phyloP scores from a whole-genome alignment of 1,140 invertebrate species.

The Apis florea region DNA sequence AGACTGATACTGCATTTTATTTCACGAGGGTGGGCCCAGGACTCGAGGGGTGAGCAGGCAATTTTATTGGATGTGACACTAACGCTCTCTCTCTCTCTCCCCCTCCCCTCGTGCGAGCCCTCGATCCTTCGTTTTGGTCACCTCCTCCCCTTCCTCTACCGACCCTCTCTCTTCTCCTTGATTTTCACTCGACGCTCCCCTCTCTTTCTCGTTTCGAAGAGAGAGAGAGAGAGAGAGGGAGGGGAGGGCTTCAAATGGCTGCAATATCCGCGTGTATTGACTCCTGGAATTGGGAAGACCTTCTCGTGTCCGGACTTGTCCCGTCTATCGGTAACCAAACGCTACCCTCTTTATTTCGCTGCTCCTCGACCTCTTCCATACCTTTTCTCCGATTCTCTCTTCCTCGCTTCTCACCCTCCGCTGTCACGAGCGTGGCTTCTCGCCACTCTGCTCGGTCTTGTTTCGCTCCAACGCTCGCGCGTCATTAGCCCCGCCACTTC shows the following conservation, averaged over 20 bases:
- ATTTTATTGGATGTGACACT: constrained; percentile 75
- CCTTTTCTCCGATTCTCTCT: neutral
- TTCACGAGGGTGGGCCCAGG: constrained; percentile 51
- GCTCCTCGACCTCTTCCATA: neutral
- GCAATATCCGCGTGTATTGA: constrained; percentile 77
- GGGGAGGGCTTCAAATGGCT: constrained; percentile 73
- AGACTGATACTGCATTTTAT: constrained; percentile 71
- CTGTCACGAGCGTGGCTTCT: constrained; percentile 20
- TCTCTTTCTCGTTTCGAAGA: neutral
- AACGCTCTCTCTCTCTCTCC: constrained; percentile 56
- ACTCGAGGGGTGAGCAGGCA: constrained; percentile 57
- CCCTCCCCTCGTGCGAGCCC: constrained; percentile 44
- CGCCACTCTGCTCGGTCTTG: neutral
- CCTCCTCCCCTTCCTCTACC: neutral
- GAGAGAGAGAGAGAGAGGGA: neutral
- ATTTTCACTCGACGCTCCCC: no score
- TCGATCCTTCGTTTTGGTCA: constrained; percentile 51
- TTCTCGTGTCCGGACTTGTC: constrained; percentile 63
- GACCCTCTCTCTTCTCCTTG: neutral
- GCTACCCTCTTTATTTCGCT: constrained; percentile 32
- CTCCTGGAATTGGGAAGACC: constrained; percentile 74
- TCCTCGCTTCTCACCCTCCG: neutral
- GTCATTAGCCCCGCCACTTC: constrained; percentile 51
- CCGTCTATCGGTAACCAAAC: constrained; percentile 51
- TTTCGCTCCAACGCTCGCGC: constrained; percentile 22